Evolutionary conservation across 2,797 vertebrate species (phyloP).

Genomic region (Gadopsis bispinosus): DNA sequence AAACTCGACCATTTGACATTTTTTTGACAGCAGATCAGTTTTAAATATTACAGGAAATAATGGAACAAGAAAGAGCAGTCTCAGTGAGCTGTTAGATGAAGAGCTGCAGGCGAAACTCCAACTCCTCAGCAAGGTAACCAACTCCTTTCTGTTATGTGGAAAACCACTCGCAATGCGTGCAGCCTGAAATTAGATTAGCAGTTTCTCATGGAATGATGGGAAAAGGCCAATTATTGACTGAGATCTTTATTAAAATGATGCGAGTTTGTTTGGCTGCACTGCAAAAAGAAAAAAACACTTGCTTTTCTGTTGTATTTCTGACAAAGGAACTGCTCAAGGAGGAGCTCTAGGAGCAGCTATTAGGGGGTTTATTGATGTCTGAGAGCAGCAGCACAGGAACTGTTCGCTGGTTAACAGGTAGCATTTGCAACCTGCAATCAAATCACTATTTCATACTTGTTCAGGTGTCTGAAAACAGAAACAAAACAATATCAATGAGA

Average conservation of each 20-base stretch:
- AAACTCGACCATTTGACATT: neutral
- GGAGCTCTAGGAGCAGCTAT: neutral
- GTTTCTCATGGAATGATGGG: too few species aligned
- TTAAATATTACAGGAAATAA: neutral
- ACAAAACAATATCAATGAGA: neutral
- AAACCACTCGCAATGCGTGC: neutral
- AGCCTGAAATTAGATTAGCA: neutral
- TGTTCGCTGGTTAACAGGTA: neutral
- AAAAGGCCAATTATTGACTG: neutral
- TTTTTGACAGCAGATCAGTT: neutral
- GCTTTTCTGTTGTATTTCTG: neutral
- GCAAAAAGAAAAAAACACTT: neutral
- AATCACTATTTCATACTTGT: slow-evolving; percentile 1
- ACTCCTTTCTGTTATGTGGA: neutral
- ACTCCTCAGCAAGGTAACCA: neutral
- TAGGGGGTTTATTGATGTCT: neutral
- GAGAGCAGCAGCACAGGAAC: neutral
- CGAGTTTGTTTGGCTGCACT: neutral
- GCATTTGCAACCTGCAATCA: neutral
- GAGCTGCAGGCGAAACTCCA: neutral
- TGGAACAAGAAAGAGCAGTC: neutral
- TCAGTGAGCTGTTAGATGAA: neutral
- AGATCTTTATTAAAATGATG: neutral
- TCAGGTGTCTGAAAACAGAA: slow-evolving; percentile 2
- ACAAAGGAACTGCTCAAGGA: neutral